These are phyloP conservation scores for Hyperopisus bebe DNA, from an alignment of 2,113 vertebrate genomes.

Conservation along the genomic window DNA sequence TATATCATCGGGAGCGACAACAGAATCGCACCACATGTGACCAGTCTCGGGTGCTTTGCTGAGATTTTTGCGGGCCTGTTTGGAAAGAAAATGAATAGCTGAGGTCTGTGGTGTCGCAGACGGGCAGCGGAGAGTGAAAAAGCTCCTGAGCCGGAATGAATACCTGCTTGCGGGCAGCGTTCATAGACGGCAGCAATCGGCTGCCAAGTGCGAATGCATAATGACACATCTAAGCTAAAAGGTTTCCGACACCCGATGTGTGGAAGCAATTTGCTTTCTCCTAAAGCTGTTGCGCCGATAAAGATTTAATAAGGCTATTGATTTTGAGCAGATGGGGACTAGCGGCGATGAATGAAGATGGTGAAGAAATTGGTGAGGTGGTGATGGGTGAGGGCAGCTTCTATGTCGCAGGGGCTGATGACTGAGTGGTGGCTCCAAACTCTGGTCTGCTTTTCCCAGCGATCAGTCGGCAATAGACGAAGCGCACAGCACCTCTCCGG, in stretches of 20 bases:
- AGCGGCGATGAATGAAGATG: neutral
- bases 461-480: neutral
- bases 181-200: neutral
- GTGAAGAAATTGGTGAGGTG: neutral
- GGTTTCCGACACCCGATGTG: neutral
- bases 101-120: neutral
- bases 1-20: neutral
- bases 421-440: neutral
- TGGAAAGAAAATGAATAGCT: neutral
- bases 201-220: conserved; percentile 8
- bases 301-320: conserved; percentile 27
- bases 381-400: neutral
- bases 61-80: neutral
- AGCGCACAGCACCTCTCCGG: neutral
- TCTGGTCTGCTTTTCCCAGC: neutral
- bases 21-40: neutral
- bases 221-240: conserved; percentile 9
- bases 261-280: conserved; percentile 5
- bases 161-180: neutral
- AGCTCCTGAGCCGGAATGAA: neutral
- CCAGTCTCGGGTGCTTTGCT: neutral
- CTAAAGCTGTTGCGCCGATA: conserved; percentile 12
- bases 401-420: neutral
- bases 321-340: conserved; percentile 15
- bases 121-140: neutral